Conservation (phyloP, 2,113 vertebrate species). For the Crotalus helleri region DNA sequence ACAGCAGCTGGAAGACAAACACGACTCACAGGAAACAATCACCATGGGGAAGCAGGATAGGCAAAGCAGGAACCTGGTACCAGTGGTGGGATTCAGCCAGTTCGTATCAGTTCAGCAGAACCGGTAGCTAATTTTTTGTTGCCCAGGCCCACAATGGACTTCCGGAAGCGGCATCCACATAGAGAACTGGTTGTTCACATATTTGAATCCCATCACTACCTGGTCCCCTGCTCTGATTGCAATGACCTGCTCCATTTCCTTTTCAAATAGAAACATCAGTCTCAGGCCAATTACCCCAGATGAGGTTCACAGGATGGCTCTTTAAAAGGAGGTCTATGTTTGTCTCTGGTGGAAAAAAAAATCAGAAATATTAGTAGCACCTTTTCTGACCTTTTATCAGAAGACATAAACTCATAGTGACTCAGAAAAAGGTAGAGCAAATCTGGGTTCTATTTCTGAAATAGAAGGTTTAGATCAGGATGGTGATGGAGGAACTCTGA, state of each 20-base stretch:
- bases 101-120: no score
- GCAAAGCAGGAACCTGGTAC: slow-evolving; percentile 23
- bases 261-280: neutral
- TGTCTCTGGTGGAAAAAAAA: neutral
- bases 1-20: slow-evolving; percentile 40
- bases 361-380: neutral
- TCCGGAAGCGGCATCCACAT: no score
- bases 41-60: slow-evolving; percentile 31
- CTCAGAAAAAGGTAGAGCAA: neutral
- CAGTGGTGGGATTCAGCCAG: neutral
- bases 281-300: neutral
- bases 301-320: neutral
- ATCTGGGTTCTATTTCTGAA: neutral
- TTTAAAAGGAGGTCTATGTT: neutral
- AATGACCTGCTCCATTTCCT: neutral
- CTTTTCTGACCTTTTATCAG: neutral
- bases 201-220: neutral
- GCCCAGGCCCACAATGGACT: no score
- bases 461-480: neutral
- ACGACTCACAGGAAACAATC: slow-evolving; percentile 17
- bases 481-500: neutral
- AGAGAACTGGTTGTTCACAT: no score
- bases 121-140: no score
- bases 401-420: neutral
- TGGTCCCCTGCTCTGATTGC: slow-evolving; percentile 6